Base-by-base conservation (phyloP, 2,797 vertebrate species). In the Xenopus petersii region DNA sequence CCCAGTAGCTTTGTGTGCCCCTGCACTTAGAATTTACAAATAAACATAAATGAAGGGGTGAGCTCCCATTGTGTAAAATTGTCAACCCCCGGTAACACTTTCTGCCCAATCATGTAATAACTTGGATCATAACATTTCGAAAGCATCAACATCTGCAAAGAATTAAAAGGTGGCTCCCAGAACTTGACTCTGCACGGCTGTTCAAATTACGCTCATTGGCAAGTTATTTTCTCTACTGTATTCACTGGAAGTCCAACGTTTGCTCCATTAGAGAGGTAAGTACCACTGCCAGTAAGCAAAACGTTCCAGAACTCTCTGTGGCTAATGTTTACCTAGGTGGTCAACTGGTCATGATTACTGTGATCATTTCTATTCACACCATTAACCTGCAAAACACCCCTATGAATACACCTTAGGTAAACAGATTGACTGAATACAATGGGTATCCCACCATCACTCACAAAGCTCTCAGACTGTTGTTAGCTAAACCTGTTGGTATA, bases 111-210 rank as follows among this genome's bases (percentile, higher is more conserved):
- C 11, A 51, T 51, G 10, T 51, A 12, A 51, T 10, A 51, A 51
- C 4, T 15, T 51, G 49, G 49, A 7, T 51, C 11, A 10, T 51
- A 51, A 51, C 49, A 51, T 51, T 51, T 12, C 6, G 0, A 30
- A 30, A 30, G 4, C 26, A 30, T 2, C 26, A 30, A 36, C 26
- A 74, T 74, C 73, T 66, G 62, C 66, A 24, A 58, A 33, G 6
- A 74, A 63, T 47, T 42, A 75, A 75, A 69, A 46, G 8, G 17
- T 49, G 62, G 66, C 62, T 56, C 66, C 68, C 58, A 64, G 68
- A 75, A 66, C 73, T 33, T 12, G 12, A 11, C 59, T 55, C 48
- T 54, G 26, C 56, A 56, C 54, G 21, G 62, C 33, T 63, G 10
- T 75, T 56, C 10, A 24, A 17, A 63, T 15, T 51, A 51, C 12